phyloP scores from a whole-genome alignment of 2,113 vertebrate genomes.

The Etia nguti region DNA sequence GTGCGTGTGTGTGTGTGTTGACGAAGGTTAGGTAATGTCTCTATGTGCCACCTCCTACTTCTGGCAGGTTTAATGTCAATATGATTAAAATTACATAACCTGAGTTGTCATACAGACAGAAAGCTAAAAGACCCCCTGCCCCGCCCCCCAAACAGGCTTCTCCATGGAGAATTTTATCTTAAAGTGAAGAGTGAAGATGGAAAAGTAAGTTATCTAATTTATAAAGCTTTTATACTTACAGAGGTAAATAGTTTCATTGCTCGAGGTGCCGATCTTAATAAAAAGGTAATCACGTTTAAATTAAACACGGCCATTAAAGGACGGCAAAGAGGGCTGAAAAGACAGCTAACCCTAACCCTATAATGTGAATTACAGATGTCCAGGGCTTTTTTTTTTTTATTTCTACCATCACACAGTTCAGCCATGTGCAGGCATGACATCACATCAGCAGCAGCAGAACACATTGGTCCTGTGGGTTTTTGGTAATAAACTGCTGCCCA shows the following conservation, averaged over 20 bases:
- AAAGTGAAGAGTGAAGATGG: neutral
- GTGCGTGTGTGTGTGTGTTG: neutral
- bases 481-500: neutral
- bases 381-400: neutral
- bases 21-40: conserved; percentile 53
- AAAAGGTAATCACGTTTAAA: neutral
- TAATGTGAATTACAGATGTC: neutral
- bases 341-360: neutral
- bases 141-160: neutral
- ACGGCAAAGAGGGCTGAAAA: neutral
- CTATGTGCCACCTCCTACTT: neutral
- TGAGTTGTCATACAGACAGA: neutral
- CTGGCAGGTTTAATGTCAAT: neutral
- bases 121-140: neutral
- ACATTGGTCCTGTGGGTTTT: neutral
- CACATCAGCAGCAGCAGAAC: conserved; percentile 18
- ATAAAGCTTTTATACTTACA: neutral
- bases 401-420: neutral
- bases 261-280: neutral
- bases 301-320: neutral
- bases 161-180: neutral
- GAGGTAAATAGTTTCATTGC: neutral
- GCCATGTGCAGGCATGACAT: neutral
- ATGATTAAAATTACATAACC: conserved; percentile 1
- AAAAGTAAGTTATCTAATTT: neutral